phyloP scores from a whole-genome alignment of 2,113 vertebrate genomes.

The Chaetodon trifascialis region DNA sequence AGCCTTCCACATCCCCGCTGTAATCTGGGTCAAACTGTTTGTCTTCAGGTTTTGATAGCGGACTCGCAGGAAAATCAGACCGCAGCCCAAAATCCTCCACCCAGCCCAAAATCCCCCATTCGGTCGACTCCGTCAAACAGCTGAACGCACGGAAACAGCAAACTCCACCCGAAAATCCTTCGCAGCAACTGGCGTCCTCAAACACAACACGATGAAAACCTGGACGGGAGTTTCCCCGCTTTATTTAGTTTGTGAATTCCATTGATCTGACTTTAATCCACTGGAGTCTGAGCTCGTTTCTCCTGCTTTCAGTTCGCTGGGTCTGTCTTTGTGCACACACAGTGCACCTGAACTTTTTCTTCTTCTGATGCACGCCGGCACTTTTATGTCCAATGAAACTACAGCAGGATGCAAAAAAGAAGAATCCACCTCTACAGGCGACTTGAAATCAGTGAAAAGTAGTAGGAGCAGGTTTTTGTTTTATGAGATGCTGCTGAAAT shows the following conservation, averaged over 20 bases:
- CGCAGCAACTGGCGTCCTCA: slow-evolving; percentile 1
- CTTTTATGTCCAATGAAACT: neutral
- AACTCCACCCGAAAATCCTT: slow-evolving; percentile 66
- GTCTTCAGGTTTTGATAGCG: slow-evolving; percentile 36
- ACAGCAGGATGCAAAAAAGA: neutral
- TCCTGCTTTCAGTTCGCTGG: slow-evolving; percentile 29
- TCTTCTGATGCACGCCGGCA: neutral
- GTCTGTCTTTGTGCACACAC: slow-evolving; percentile 14
- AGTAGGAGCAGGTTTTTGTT: too few relatives aligned
- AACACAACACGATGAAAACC: slow-evolving; percentile 26
- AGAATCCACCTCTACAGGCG: neutral
- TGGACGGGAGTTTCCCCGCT: slow-evolving; percentile 68
- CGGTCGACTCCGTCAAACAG: slow-evolving; percentile 37
- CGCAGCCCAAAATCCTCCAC: slow-evolving; percentile 64
- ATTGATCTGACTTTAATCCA: slow-evolving; percentile 47
- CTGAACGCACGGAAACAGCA: slow-evolving; percentile 45
- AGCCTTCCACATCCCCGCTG: neutral
- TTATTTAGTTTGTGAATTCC: slow-evolving; percentile 42
- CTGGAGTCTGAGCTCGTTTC: slow-evolving; percentile 26
- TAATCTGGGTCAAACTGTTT: slow-evolving; percentile 32
- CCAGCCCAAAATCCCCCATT: slow-evolving; percentile 47
- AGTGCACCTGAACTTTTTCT: neutral
- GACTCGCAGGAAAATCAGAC: slow-evolving; percentile 42
- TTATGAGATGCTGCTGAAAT: too few relatives aligned
- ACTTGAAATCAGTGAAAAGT: neutral